Evolutionary conservation across 2,888 invertebrate genomes (phyloP).

Genomic region (Drosophila paucipuncta): DNA sequence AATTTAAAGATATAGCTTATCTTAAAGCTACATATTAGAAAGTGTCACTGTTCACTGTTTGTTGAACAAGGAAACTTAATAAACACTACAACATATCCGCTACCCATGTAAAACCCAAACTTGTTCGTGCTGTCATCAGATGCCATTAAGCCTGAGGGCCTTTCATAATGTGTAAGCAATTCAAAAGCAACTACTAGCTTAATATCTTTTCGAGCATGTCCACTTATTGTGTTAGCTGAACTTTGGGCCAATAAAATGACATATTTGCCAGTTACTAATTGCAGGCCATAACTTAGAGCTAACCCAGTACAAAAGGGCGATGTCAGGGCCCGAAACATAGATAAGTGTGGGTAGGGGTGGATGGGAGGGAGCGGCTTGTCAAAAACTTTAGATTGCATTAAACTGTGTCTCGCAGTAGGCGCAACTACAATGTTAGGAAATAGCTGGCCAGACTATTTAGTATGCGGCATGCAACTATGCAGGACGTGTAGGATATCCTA

Average conservation of each 20-base stretch:
- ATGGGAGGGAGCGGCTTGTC: constrained; percentile 39
- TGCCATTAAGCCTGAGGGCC: neutral
- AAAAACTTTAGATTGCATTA: constrained; percentile 75
- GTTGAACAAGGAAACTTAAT: neutral
- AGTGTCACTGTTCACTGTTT: neutral
- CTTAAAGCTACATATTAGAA: neutral
- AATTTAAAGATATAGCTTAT: neutral
- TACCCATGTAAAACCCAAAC: neutral
- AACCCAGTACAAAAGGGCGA: constrained; percentile 14
- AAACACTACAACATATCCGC: neutral
- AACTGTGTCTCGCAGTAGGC: constrained; percentile 48
- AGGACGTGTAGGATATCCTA: constrained; percentile 56
- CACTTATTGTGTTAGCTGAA: constrained; percentile 45
- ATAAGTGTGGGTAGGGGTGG: constrained; percentile 22
- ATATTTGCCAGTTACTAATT: constrained; percentile 75
- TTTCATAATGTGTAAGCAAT: constrained; percentile 33
- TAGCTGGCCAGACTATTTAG: constrained; percentile 53
- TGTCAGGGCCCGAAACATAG: constrained; percentile 33
- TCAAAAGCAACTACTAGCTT: constrained; percentile 37
- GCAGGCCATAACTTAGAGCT: constrained; percentile 71
- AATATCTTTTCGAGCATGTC: constrained; percentile 41
- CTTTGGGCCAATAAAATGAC: constrained; percentile 62
- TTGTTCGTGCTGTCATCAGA: neutral
- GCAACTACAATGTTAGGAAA: constrained; percentile 33
- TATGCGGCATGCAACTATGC: constrained; percentile 69